These are phyloP conservation scores for Drosophila paramelanica DNA, from an alignment of 2,888 invertebrate species.

Conservation along the genomic window DNA sequence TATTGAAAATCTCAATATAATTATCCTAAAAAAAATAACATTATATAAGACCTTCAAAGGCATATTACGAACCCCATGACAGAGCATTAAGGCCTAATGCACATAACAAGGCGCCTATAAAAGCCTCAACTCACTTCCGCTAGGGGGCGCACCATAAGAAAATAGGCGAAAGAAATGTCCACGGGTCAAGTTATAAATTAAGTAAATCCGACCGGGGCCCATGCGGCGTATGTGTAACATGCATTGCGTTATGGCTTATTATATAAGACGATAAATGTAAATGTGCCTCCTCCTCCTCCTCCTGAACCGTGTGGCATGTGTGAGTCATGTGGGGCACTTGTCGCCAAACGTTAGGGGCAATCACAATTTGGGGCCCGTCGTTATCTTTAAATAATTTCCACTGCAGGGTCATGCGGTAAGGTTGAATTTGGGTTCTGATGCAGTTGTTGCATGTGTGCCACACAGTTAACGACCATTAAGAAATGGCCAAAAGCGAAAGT, in stretches of 20 bases:
- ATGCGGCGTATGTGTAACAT: slow-evolving; percentile 76
- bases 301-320: slow-evolving; percentile 3
- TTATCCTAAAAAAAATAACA: not conserved
- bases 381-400: slow-evolving; percentile 36
- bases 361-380: slow-evolving; percentile 24
- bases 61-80: slow-evolving; percentile 39
- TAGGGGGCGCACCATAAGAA: slow-evolving; percentile 23
- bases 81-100: slow-evolving; percentile 39
- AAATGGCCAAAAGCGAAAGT: slow-evolving; percentile 73
- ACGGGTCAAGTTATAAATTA: slow-evolving; percentile 71
- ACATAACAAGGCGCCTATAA: slow-evolving; percentile 46
- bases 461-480: slow-evolving; percentile 58
- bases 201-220: slow-evolving; percentile 40
- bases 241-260: slow-evolving; percentile 75
- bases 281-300: not conserved
- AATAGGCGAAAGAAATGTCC: slow-evolving; percentile 24
- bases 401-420: slow-evolving; percentile 27
- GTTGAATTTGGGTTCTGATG: slow-evolving; percentile 56
- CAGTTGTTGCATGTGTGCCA: slow-evolving; percentile 73
- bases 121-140: slow-evolving; percentile 73
- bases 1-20: not conserved
- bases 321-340: slow-evolving; percentile 42
- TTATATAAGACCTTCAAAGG: slow-evolving; percentile 8
- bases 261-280: slow-evolving; percentile 56
- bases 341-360: slow-evolving; percentile 37